phyloP scores from a whole-genome alignment of 2,888 invertebrate genomes.

The Acanthosoma haemorrhoidale region DNA sequence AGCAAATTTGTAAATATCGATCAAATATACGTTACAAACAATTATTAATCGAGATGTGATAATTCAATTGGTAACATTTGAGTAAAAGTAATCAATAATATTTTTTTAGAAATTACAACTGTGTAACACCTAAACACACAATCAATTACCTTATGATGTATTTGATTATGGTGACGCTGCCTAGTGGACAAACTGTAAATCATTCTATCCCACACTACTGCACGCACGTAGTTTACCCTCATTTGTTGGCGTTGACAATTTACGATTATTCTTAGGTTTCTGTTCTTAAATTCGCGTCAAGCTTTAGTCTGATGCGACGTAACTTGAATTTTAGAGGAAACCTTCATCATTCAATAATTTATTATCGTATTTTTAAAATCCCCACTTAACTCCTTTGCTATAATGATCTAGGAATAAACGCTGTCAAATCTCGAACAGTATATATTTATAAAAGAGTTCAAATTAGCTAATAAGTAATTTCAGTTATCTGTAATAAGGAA shows the following conservation, averaged over 20 bases:
- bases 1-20: conserved; percentile 22
- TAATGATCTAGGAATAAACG: too few species aligned
- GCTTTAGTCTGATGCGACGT: too few species aligned
- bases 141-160: background rate
- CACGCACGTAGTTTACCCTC: background rate
- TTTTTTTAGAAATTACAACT: background rate
- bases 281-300: too few species aligned
- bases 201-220: background rate
- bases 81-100: background rate
- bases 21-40: background rate
- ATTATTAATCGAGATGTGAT: background rate
- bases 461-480: too few species aligned
- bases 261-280: too few species aligned
- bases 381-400: too few species aligned
- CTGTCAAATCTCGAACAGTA: too few species aligned
- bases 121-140: background rate
- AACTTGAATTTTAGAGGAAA: too few species aligned
- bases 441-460: too few species aligned
- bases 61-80: background rate
- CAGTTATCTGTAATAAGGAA: too few species aligned
- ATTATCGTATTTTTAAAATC: too few species aligned
- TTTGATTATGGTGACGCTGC: conserved; percentile 12
- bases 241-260: background rate
- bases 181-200: conserved; percentile 8
- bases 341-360: too few species aligned